Base-by-base conservation (phyloP, 1,140 invertebrate genomes). In the Aphaenogaster floridana region DNA sequence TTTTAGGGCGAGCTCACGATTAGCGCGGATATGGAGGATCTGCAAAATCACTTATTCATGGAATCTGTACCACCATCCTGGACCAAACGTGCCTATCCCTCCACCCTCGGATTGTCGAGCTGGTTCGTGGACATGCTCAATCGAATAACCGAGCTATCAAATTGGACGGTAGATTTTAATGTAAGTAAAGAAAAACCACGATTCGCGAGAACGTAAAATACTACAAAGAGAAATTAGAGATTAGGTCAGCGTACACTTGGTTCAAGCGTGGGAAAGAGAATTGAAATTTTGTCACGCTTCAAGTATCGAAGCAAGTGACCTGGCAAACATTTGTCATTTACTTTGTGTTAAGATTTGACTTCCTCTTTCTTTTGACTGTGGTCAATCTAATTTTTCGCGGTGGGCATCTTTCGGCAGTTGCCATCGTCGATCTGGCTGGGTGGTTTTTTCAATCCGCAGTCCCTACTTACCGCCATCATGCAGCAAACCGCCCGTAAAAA, bases 391-490 rank as follows among this genome's bases (percentile, higher is more conserved):
- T 17, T 54, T 81, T 36, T 71, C 36, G 57, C 28, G 48, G 48
- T 42, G 66, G n/a, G 2, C 66, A 52, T 63, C 61, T 88, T 63
- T 86, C 90, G 91, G 13, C 91, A 97, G 96, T 95, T 98, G 64
- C 98, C 98, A 0, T 95, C 98, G 0, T 97, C 98, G 0, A 97
- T 99, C 34, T 99, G 99, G 99, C 95, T 99, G 39, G 98, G 97
- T 11, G 99, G 98, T 28, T 99, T 99, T 94, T 99, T 99, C 95
- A 99, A 99, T 95, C 99, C 99, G 0, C 99, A 99, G 95, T 99
- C 98, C 15, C 99, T 99, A 94, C 96, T 99, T 9, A 99, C 99
- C 0, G 99, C 99, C 48, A 99, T 99, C 92, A 99, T 99, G 98
- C 99, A 99, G 95, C 98, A 98, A 94, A 99, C 98, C 66, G 98